Evolutionary conservation across 2,888 invertebrate species (phyloP), one percentile per base, ranked within the genome.

Genomic region (Dermolepida albohirtum): DNA sequence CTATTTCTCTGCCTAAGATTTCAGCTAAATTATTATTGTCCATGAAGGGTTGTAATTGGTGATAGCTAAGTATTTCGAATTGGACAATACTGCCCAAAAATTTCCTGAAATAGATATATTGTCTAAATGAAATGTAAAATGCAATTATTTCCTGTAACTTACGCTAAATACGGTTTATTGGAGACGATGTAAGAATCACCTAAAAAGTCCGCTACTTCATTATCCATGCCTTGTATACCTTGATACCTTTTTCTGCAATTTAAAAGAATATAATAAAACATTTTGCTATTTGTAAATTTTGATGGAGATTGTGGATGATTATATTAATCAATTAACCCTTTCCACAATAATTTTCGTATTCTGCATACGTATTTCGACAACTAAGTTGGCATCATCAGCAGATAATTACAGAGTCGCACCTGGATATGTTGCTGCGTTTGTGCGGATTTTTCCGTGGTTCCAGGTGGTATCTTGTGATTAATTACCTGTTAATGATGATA

Each of bases 161-260:
- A 87, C 87, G 85, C 86, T 73, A 87, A 82, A 73, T 84, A 86
- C 62, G 88, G 88, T 75, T 85, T 85, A 78, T 88, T 88, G 47
- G 84, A 82, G 47, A 85, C 76, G 63, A 88, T 83, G 63, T 84
- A 82, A 1, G 85, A 79, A 74, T 88, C 87, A 27, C 85, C 85
- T 43, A 88, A 78, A 72, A 86, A 84, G 76, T 88, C 88, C 6
- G 77, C 76, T 74, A 86, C 83, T 14, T 84, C 83, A 22, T 85
- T 81, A 66, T 85, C 83, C 17, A 86, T 79, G 66, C 84, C 78
- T 22, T 85, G 84, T 72, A 87, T 72, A 22, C 76, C 76, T 70
- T 77, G 78, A 41, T 76, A 72, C 16, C 75, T 71, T 52, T 75
- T 72, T 66, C 81, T 79, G 66, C 5, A 75, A 74, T 43, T 55